Evolutionary conservation across 2,888 invertebrate genomes (phyloP), one percentile per base, ranked within the genome.

Genomic region (Sinopyrophorus schimmeli): DNA sequence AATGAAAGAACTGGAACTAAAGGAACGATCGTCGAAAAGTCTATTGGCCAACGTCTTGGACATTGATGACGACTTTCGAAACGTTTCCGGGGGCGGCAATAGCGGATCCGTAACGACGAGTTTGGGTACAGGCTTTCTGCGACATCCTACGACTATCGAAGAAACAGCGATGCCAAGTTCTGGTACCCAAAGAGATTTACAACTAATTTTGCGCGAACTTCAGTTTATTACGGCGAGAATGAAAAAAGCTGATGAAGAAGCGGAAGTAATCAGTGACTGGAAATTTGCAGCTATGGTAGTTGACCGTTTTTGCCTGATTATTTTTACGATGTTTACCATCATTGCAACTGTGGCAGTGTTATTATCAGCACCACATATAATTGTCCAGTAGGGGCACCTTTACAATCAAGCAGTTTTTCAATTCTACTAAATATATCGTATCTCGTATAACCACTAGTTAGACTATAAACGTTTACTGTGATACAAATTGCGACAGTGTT

Each of bases 271-370:
- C 65, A 92, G 89, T 76, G 96, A 97, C 74, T 96, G 96, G 96
- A 95, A 94, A 74, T 97, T 96, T 74, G 96, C 96, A 47, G 96
- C 95, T 59, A 94, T 96, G 92, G 96, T 96, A 72, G 93, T 97
- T 72, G 96, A 97, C 79, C 87, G 89, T 79, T 88, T 95, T 77
- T 96, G 96, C 78, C 83, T 97, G 77, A 90, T 92, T 78, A 87
- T 94, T 73, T 97, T 96, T 81, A 92, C 92, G 56, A 78, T 92
- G 75, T 94, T 94, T 80, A 94, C 93, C 69, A 84, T 93, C 74
- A 86, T 92, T 72, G 92, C 93, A 65, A 93, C 94, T 64, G 88
- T 92, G 67, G 89, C 92, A 62, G 93, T 93, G 73, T 80, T 94
- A 67, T 80, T 90, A 64, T 91, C 91, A 62, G 94, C 94, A 69